phyloP scores from a whole-genome alignment of 2,888 invertebrate species.

The Rotaria magnacalcarata region DNA sequence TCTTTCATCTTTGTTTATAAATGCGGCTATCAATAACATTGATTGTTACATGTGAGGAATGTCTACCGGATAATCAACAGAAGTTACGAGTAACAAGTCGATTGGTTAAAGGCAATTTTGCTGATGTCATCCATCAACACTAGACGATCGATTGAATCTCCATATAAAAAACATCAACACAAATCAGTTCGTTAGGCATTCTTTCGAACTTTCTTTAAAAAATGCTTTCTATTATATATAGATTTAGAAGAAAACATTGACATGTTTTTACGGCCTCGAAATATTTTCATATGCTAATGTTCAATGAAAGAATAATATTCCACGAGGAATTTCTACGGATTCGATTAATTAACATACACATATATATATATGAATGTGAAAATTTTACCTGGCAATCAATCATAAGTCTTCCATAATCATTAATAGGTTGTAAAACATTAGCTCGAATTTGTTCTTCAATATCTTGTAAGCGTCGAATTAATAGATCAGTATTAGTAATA shows the following conservation, averaged over 20 bases:
- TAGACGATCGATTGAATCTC: background rate
- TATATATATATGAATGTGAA: too few species aligned
- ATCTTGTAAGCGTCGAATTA: background rate
- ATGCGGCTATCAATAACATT: background rate
- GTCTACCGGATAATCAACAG: background rate
- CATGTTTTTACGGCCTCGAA: too few species aligned
- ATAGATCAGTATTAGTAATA: background rate
- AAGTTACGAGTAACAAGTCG: background rate
- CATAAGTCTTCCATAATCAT: conserved; percentile 1
- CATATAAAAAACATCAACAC: too few species aligned
- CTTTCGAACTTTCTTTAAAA: background rate
- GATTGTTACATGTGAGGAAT: background rate
- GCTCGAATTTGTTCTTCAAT: conserved; percentile 16
- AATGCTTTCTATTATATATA: too few species aligned
- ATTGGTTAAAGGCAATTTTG: background rate
- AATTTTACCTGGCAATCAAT: background rate
- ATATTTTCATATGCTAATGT: too few species aligned
- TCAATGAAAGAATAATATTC: too few species aligned
- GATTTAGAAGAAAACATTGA: too few species aligned
- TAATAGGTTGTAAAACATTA: background rate
- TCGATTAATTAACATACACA: background rate
- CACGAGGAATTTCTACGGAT: too few species aligned
- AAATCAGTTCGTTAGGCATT: too few species aligned
- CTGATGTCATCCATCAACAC: background rate
- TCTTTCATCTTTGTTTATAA: background rate